Percentiles rank a stretch among this genome's conserved stretches.
These are phyloP conservation scores for Philotrypesis tridentata DNA, from an alignment of 1,140 invertebrate species.

Conservation along the genomic window DNA sequence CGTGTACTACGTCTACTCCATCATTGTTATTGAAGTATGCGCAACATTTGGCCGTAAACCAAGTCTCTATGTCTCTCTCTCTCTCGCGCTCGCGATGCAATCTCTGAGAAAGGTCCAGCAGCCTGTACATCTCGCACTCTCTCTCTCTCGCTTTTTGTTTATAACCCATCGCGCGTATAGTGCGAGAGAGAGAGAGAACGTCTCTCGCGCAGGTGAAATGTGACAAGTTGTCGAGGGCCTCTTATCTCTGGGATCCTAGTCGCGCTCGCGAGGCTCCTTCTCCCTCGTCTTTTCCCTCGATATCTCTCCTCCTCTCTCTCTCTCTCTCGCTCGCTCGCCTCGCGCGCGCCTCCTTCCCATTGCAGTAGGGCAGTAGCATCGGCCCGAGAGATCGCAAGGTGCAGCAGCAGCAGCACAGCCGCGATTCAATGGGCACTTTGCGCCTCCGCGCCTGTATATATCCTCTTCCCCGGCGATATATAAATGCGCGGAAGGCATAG, in stretches of 20 bases:
- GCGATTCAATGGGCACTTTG: slow-evolving; percentile 40
- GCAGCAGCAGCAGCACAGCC: too few species aligned
- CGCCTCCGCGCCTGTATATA: slow-evolving; percentile 7
- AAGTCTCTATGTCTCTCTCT: too few species aligned
- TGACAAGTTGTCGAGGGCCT: slow-evolving; percentile 33
- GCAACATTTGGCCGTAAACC: neutral
- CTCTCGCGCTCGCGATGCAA: neutral
- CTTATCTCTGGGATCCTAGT: slow-evolving; percentile 22
- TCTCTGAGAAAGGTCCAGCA: slow-evolving; percentile 2
- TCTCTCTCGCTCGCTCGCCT: too few species aligned
- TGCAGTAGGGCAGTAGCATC: slow-evolving; percentile 19
- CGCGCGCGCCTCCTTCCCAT: neutral
- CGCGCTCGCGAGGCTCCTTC: too few species aligned
- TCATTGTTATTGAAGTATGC: neutral
- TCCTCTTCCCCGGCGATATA: neutral
- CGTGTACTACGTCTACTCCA: too few species aligned
- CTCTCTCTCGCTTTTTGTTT: neutral
- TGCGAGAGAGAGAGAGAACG: too few species aligned
- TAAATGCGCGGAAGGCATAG: slow-evolving; percentile 27
- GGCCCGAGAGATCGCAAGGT: neutral
- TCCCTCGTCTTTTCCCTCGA: neutral
- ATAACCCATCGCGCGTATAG: too few species aligned
- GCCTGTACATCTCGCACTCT: neutral
- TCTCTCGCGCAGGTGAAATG: slow-evolving; percentile 7
- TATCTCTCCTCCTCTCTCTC: too few species aligned